phyloP scores from a whole-genome alignment of 2,888 invertebrate genomes.

The Lasioglossum leucozonium region DNA sequence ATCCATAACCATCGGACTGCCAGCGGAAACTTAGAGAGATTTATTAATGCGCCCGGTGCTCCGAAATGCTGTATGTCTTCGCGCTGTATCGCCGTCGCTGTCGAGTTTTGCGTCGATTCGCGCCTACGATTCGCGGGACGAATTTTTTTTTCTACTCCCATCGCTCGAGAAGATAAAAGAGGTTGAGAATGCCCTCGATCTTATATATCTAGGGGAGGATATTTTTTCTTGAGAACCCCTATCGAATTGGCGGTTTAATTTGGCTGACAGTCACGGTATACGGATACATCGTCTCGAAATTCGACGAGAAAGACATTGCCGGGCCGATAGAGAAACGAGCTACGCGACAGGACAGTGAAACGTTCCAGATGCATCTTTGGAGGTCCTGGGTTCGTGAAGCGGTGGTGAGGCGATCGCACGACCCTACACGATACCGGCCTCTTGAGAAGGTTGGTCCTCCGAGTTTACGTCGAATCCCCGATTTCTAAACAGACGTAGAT shows the following conservation, averaged over 20 bases:
- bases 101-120: background rate
- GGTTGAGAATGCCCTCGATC: background rate
- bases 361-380: constrained; percentile 38
- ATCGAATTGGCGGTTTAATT: background rate
- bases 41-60: constrained; percentile 64
- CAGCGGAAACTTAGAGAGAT: constrained; percentile 78
- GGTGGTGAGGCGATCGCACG: background rate
- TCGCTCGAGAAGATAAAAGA: background rate
- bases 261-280: background rate
- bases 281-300: background rate
- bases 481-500: background rate
- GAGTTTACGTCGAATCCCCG: background rate
- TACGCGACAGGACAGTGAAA: constrained; percentile 29
- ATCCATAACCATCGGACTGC: constrained; percentile 73
- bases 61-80: constrained; percentile 20
- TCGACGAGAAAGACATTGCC: background rate
- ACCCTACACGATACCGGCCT: background rate
- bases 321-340: constrained; percentile 13
- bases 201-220: background rate
- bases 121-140: too few species aligned
- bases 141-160: too few species aligned
- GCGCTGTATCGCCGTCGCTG: background rate
- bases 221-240: background rate
- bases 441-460: background rate
- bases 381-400: constrained; percentile 1